Conservation (phyloP, 2,113 vertebrate species). For the Diadophis punctatus region DNA sequence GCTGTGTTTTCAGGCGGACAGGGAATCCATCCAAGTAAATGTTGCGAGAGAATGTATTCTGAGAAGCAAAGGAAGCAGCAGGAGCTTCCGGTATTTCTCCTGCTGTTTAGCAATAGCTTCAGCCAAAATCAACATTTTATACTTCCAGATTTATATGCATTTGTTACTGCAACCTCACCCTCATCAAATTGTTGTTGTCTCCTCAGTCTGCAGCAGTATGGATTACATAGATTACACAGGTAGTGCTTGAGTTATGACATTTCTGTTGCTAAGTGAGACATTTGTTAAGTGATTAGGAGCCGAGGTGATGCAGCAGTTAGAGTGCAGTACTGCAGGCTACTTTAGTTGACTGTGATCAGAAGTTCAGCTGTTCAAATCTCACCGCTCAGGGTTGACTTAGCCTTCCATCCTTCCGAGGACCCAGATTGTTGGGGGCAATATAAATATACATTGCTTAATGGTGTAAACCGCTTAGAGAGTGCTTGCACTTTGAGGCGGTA, state of each 20-base stretch:
- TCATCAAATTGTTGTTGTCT: conserved; percentile 46
- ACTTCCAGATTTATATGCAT: conserved; percentile 63
- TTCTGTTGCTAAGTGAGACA: not conserved
- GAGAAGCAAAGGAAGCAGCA: conserved; percentile 66
- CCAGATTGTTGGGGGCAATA: too few relatives aligned
- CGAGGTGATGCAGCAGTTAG: too few relatives aligned
- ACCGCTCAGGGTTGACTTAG: too few relatives aligned
- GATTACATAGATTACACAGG: conserved; percentile 27
- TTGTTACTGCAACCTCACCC: conserved; percentile 59
- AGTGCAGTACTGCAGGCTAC: too few relatives aligned
- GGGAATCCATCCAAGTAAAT: conserved; percentile 65
- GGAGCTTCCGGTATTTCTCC: conserved; percentile 71
- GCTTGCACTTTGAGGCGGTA: too few relatives aligned
- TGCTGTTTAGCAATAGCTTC: conserved; percentile 64
- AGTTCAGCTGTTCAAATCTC: too few relatives aligned
- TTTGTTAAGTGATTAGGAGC: not conserved
- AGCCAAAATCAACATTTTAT: conserved; percentile 73
- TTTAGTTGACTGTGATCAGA: too few relatives aligned
- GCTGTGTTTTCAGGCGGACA: conserved; percentile 55
- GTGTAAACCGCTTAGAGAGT: too few relatives aligned
- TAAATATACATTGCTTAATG: too few relatives aligned
- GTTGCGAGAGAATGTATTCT: conserved; percentile 56
- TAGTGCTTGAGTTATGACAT: not conserved
- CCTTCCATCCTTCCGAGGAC: too few relatives aligned
- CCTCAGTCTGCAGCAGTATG: conserved; percentile 53